Conservation (phyloP, 92 coral and sea anemone genomes). For the Metridium senile region DNA sequence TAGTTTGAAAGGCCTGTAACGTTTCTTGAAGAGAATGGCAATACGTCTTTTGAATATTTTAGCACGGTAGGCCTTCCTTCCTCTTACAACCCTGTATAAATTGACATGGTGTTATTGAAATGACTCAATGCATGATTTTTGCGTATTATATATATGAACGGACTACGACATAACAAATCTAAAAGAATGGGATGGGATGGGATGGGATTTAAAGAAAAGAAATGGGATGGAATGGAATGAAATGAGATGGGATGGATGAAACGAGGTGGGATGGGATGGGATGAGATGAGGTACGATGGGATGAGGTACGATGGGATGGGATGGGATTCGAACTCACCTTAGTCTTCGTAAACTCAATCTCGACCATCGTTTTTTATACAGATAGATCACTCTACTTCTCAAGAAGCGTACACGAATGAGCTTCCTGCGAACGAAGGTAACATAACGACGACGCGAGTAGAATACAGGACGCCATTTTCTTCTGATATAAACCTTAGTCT, state of each 20-base stretch:
- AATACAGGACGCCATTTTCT: conserved; percentile 1
- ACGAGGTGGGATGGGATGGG: too few species aligned
- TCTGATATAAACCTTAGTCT: background rate
- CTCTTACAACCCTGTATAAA: conserved; percentile 1
- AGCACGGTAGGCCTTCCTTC: background rate
- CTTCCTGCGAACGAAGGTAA: background rate
- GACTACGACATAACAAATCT: too few species aligned
- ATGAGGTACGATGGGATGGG: too few species aligned
- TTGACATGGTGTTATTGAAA: too few species aligned
- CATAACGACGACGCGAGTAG: background rate
- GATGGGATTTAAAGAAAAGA: too few species aligned
- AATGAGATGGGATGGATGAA: too few species aligned
- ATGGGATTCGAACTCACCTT: too few species aligned
- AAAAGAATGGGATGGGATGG: too few species aligned
- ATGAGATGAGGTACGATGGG: too few species aligned
- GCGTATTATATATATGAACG: too few species aligned
- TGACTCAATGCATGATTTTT: too few species aligned
- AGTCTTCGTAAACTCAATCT: background rate
- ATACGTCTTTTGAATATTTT: background rate
- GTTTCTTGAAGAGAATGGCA: background rate
- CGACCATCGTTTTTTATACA: background rate
- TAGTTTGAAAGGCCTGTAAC: background rate
- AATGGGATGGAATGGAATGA: too few species aligned
- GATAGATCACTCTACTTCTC: background rate
- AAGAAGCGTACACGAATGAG: background rate